A percentile compares a stretch with the other conserved stretches of the same genome.
Evolutionary conservation across 1,140 invertebrate genomes (phyloP).

Genomic region (Drosophila tsacasi): DNA sequence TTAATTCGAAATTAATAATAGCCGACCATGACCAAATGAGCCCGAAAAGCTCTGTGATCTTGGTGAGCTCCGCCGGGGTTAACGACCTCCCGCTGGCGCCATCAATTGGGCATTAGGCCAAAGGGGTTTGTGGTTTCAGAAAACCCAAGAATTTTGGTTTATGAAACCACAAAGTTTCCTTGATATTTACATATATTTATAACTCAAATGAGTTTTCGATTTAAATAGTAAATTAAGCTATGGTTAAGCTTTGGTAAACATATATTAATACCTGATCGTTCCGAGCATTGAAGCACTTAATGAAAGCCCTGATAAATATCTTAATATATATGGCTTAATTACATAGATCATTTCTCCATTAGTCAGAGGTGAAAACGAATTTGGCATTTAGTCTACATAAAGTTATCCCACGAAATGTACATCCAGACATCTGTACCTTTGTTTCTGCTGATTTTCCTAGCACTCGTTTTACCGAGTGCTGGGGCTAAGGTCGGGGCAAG

Average conservation of each 20-base stretch:
- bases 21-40: constrained; percentile 64
- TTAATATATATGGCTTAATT: not conserved
- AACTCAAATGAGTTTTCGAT: not conserved
- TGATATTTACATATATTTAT: not conserved
- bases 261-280: not conserved
- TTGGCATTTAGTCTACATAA: not conserved
- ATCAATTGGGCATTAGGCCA: constrained; percentile 72
- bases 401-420: not conserved
- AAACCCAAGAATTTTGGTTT: not conserved
- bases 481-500: not conserved
- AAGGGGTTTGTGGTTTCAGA: constrained; percentile 4
- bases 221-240: not conserved
- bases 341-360: not conserved
- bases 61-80: constrained; percentile 40
- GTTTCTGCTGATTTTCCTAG: not conserved
- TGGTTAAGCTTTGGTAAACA: not conserved
- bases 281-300: not conserved
- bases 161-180: not conserved
- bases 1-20: constrained; percentile 82
- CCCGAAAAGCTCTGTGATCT: constrained; percentile 10
- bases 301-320: not conserved
- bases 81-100: constrained; percentile 49
- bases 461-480: not conserved
- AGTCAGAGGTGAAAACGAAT: no score
- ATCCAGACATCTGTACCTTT: not conserved